A percentile compares a stretch with the other conserved stretches of the same genome.
Conservation (phyloP, 2,113 vertebrate species). For the Dicentrarchus labrax region DNA sequence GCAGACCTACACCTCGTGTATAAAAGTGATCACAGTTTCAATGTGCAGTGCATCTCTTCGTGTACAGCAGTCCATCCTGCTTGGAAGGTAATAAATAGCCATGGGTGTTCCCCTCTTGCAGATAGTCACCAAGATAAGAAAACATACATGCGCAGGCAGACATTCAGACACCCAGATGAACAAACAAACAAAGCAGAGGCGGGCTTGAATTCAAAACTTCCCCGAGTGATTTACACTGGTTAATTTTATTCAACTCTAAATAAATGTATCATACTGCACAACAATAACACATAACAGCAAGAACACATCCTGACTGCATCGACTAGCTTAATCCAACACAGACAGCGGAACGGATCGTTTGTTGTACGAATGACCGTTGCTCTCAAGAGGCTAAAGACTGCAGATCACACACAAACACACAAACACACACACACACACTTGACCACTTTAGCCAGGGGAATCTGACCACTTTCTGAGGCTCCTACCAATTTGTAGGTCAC, state of each 20-base stretch:
- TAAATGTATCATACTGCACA: neutral
- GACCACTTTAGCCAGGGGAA: constrained; percentile 69
- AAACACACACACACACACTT: constrained; percentile 40
- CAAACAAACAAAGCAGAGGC: constrained; percentile 46
- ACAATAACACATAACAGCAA: neutral
- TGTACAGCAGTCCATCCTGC: neutral
- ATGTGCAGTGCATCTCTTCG: neutral
- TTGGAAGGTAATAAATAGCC: constrained; percentile 61
- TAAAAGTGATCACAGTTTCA: constrained; percentile 8
- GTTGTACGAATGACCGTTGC: constrained; percentile 22
- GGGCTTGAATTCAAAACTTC: constrained; percentile 19
- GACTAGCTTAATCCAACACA: constrained; percentile 22
- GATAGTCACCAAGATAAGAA: constrained; percentile 61
- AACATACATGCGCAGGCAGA: constrained; percentile 45
- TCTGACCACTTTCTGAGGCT: constrained; percentile 79
- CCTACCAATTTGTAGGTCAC: constrained; percentile 81
- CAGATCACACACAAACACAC: constrained; percentile 19
- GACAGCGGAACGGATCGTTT: neutral
- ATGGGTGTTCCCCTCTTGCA: constrained; percentile 52
- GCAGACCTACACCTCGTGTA: neutral
- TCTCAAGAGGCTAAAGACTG: constrained; percentile 40
- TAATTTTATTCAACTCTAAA: neutral
- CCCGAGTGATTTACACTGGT: neutral
- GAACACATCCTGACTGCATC: neutral
- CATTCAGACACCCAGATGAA: constrained; percentile 31